Base-by-base conservation (phyloP, 64 coral and sea anemone genomes). In the Stichodactyla mertensii region DNA sequence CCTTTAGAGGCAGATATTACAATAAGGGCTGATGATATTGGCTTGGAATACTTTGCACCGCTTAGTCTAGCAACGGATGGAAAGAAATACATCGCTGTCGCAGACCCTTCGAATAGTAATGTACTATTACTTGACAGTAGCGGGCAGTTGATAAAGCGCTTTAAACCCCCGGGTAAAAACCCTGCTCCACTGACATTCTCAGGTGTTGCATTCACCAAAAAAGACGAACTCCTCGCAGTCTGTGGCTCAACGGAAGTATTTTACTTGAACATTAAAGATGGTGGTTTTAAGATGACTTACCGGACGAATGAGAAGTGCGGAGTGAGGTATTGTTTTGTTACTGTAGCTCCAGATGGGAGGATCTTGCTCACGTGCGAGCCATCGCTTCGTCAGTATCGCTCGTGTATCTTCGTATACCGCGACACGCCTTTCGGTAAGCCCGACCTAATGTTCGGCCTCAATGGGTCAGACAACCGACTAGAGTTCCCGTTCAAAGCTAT, bases 401-500 rank as follows among this genome's bases (percentile, higher is more conserved):
- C 94, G 11, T 96, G 94, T 27, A 92, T 96, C 55, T 87, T 93
- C 81, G 91, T 96, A 9, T 92, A 96, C 62, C 84, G 77, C n/a
- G 88, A 93, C 23, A 83, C 85, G 8, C 94, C 91, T 15, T 90
- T 96, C 26, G 94, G 94, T 3, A 92, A 96, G 88, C 91, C 94
- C 23, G 91, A 92, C 74, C 82, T 96, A 80, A 96, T 86, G 85
- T 96, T 96, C 51, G 94, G 94, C 18, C 83, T 90, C 45, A 82
- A 91, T 1, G 91, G 91, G 54, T 81, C 16, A 0, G 80, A 89
- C 20, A 86, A 87, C 52, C 24, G 59, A 0, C 77, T 96, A 23
- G 60, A 93, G 23, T 96, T 96, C 82, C 94, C 94, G 1, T 96
- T 93, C 70, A 92, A 92, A n/a, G 94, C 91, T 24, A 36, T 96